These are phyloP conservation scores for Oreortyx pictus DNA, from an alignment of 2,797 vertebrate genomes.

Conservation along the genomic window DNA sequence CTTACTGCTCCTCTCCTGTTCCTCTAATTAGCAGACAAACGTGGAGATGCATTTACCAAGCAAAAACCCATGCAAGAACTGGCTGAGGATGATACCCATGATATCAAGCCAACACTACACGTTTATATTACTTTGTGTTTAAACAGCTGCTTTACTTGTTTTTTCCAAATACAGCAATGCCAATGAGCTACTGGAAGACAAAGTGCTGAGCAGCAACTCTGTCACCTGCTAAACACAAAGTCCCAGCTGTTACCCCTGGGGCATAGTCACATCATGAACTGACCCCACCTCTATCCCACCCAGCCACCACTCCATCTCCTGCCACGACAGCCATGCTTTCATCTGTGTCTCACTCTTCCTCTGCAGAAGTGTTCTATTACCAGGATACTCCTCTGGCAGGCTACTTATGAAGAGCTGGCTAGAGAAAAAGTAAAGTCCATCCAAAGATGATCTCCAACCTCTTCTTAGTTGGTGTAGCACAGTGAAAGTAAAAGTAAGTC, in stretches of 20 bases:
- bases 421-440: neutral
- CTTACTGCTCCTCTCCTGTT: neutral
- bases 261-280: neutral
- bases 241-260: neutral
- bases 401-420: neutral
- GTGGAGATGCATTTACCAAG: neutral
- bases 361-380: neutral
- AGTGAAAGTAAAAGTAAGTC: neutral
- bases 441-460: neutral
- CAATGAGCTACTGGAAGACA: neutral
- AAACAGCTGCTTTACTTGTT: neutral
- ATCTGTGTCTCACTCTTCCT: neutral
- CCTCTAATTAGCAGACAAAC: neutral
- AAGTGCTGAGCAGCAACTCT: neutral
- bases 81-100: neutral
- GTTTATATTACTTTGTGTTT: neutral
- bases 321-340: neutral
- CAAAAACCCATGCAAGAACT: accelerated
- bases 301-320: neutral
- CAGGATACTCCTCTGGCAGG: neutral
- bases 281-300: neutral
- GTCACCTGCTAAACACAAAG: neutral
- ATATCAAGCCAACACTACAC: neutral
- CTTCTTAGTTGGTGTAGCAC: neutral
- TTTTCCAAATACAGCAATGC: neutral